Percentiles rank a stretch among this genome's conserved stretches.
Conservation (phyloP, 2,113 vertebrate genomes). For the Spilogale gracilis region DNA sequence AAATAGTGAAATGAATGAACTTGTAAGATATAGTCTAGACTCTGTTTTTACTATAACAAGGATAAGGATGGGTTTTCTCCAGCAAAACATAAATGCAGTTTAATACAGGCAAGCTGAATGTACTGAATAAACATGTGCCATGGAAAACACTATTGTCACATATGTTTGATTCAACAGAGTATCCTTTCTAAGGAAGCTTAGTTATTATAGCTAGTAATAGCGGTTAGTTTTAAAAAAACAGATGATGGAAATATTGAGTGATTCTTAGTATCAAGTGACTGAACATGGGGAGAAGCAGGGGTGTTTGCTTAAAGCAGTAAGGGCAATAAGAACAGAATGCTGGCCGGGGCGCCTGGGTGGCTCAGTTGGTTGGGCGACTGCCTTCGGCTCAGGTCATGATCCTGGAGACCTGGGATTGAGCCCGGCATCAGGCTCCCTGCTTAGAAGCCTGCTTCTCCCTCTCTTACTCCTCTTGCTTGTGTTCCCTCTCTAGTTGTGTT, state of each 20-base stretch:
- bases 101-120: not conserved
- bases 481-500: too few species aligned
- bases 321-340: not conserved
- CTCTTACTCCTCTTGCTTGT: too few species aligned
- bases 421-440: too few species aligned
- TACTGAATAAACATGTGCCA: not conserved
- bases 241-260: not conserved
- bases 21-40: not conserved
- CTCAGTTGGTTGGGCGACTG: too few species aligned
- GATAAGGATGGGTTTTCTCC: not conserved
- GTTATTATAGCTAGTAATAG: not conserved
- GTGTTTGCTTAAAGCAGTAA: not conserved
- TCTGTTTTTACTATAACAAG: not conserved
- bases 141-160: not conserved
- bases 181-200: not conserved
- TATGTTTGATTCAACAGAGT: not conserved
- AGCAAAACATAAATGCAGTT: slow-evolving; percentile 20
- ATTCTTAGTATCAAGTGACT: not conserved
- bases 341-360: too few species aligned
- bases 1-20: not conserved
- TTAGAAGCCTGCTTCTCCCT: too few species aligned
- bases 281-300: not conserved
- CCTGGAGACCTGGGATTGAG: too few species aligned
- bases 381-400: too few species aligned
- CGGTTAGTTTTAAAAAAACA: not conserved